Evolutionary conservation across 2,113 vertebrate species (phyloP).

Genomic region (Bambusicola thoracicus): DNA sequence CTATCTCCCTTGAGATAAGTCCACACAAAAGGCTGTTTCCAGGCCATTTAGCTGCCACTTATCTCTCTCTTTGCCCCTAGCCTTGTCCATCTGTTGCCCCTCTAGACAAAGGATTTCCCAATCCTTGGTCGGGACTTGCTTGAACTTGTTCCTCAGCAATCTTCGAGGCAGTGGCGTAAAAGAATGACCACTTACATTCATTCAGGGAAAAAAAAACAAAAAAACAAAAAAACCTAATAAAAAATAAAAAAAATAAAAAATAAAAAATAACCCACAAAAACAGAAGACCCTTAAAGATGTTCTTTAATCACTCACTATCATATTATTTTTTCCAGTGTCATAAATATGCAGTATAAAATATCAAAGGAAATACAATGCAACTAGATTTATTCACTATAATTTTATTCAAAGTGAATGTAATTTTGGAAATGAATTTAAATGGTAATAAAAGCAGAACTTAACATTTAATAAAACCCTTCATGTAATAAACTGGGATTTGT

Average conservation of each 20-base stretch:
- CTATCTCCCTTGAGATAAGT: no score
- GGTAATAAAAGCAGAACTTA: neutral
- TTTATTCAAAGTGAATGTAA: neutral
- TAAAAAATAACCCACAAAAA: accelerated
- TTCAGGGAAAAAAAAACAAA: neutral
- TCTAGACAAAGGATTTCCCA: no score
- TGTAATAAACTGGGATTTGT: neutral
- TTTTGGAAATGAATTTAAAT: neutral
- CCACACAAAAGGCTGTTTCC: no score
- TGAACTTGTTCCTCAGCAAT: no score
- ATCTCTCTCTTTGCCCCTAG: no score
- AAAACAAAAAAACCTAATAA: no score
- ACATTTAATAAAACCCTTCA: neutral
- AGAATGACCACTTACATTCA: no score
- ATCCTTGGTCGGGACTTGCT: no score
- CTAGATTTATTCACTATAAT: neutral
- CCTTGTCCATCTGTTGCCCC: no score
- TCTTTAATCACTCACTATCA: neutral
- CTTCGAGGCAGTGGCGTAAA: no score
- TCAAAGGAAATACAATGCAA: neutral
- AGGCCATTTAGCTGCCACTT: no score
- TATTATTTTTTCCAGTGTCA: neutral
- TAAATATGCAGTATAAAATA: neutral
- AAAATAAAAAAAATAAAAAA: neutral
- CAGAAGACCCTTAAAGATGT: neutral